Conservation (phyloP, 2,888 invertebrate species). For the Apamea sordens region DNA sequence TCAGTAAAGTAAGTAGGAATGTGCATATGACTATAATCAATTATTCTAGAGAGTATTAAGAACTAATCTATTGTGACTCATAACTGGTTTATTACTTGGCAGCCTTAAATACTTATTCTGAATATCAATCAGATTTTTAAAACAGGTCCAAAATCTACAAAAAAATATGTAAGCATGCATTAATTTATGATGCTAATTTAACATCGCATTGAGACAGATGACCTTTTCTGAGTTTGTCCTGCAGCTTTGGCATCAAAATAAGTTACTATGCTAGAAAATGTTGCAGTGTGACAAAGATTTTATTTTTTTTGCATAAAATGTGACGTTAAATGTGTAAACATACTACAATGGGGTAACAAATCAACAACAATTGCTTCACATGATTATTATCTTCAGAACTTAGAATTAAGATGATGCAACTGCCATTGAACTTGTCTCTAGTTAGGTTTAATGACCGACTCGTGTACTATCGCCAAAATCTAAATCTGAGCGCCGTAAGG, state of each 20-base stretch:
- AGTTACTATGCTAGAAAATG: background rate
- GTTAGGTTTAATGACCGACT: conserved; percentile 2
- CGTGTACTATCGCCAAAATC: too few species aligned
- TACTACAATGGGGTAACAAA: background rate
- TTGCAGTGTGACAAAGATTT: background rate
- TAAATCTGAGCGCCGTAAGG: too few species aligned
- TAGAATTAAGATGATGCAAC: too few species aligned
- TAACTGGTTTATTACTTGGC: background rate
- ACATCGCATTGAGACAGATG: background rate
- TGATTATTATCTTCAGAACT: background rate
- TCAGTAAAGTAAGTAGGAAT: background rate
- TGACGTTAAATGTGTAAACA: too few species aligned
- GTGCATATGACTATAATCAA: background rate
- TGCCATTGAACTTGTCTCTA: background rate
- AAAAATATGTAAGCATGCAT: background rate
- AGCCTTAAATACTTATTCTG: background rate
- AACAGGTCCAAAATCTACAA: conserved; percentile 15
- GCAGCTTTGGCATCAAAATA: background rate
- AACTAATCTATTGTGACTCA: background rate
- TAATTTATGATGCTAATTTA: background rate
- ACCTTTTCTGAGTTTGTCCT: background rate
- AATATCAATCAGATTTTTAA: background rate
- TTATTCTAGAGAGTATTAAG: background rate
- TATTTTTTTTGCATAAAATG: too few species aligned
- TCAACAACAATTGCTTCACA: background rate